Evolutionary conservation across 2,888 invertebrate genomes (phyloP).

Genomic region (Linyphia triangularis): DNA sequence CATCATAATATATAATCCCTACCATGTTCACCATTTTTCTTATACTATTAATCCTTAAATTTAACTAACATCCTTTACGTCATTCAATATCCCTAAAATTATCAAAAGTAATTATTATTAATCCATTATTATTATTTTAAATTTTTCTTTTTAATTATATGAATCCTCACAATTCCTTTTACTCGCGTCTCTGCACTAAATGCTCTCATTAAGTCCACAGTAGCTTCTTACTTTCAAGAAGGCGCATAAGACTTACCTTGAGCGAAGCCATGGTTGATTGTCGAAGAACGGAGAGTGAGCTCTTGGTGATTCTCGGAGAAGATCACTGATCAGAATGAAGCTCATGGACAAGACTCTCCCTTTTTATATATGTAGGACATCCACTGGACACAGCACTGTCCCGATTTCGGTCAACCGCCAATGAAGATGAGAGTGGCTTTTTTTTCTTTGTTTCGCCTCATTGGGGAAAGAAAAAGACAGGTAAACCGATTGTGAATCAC

Average conservation of each 20-base stretch:
- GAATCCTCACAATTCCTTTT: no score
- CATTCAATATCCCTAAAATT: no score
- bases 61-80: no score
- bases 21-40: no score
- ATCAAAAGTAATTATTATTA: no score
- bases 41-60: no score
- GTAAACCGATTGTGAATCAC: conserved; percentile 35
- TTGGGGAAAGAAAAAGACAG: conserved; percentile 52
- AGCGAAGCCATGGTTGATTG: conserved; percentile 60
- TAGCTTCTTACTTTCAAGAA: not conserved
- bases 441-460: conserved; percentile 54
- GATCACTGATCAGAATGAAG: conserved; percentile 30
- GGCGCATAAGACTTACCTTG: conserved; percentile 48
- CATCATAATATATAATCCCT: no score
- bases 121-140: no score
- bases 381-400: conserved; percentile 66
- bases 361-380: conserved; percentile 63
- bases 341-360: not conserved
- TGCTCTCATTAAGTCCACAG: not conserved
- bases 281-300: not conserved
- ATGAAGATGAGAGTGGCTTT: conserved; percentile 64
- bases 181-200: no score
- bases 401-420: conserved; percentile 66
- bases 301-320: not conserved
- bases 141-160: no score